Conservation (phyloP, 2,888 invertebrate genomes). For the Exocentrus adspersus region DNA sequence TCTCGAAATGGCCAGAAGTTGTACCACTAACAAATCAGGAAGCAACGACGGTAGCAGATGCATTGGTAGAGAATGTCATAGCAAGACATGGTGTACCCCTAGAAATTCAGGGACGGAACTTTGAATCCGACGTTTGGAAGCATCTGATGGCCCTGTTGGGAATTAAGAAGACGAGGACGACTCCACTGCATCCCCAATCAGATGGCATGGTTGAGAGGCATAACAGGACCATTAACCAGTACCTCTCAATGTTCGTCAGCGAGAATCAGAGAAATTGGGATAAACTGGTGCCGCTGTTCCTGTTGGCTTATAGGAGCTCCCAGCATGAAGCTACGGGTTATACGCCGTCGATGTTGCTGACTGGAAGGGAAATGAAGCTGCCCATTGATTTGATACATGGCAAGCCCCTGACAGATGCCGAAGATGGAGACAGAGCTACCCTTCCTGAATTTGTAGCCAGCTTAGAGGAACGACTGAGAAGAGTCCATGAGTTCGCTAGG, state of each 20-base stretch:
- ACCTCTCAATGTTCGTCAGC: conserved; percentile 22
- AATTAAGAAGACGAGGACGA: conserved; percentile 41
- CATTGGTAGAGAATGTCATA: conserved; percentile 40
- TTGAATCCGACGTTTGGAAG: conserved; percentile 31
- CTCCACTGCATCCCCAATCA: conserved; percentile 47
- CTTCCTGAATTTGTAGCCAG: not conserved
- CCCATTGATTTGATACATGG: too few species aligned
- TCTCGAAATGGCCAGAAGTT: conserved; percentile 45
- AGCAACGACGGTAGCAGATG: conserved; percentile 48
- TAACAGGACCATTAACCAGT: too few species aligned
- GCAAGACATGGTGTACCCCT: conserved; percentile 35
- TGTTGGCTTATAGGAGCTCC: not conserved
- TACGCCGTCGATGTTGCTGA: not conserved
- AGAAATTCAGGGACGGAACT: conserved; percentile 41
- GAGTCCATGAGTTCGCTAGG: not conserved
- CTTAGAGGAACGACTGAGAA: not conserved
- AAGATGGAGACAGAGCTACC: not conserved
- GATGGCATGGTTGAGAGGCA: conserved; percentile 45
- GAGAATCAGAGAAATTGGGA: not conserved
- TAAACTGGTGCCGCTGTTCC: not conserved
- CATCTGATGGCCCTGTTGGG: conserved; percentile 9
- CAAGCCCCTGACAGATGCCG: not conserved
- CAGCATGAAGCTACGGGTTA: not conserved
- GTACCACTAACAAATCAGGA: conserved; percentile 49
- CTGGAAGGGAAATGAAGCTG: not conserved